Conservation (phyloP, 2,113 vertebrate genomes). For the Cryptotis parvus region DNA sequence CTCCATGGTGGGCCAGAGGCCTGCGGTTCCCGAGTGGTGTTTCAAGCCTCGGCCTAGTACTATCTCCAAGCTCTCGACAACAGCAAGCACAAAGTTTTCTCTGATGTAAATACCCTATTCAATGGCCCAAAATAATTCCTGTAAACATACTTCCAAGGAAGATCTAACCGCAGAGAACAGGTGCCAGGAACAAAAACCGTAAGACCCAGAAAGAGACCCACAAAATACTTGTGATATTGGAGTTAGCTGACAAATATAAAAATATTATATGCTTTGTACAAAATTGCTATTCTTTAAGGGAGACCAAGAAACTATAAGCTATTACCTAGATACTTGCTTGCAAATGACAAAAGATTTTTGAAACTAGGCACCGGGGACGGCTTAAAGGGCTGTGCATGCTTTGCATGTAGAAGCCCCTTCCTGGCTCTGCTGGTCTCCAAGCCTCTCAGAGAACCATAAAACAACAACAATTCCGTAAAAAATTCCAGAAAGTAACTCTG, state of each 20-base stretch:
- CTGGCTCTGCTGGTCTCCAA: no score
- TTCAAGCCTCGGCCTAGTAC: background rate
- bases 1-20: background rate
- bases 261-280: background rate
- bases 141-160: background rate
- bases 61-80: background rate
- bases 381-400: no score
- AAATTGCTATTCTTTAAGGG: background rate
- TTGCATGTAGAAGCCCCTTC: no score
- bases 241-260: conserved; percentile 4
- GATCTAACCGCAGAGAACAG: background rate
- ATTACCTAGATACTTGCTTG: background rate
- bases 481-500: no score
- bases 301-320: background rate
- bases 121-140: background rate
- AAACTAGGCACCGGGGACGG: background rate
- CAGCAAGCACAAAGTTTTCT: background rate
- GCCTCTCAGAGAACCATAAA: no score
- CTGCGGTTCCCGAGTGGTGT: background rate
- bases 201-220: background rate
- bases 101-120: background rate
- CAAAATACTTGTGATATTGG: background rate
- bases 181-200: background rate
- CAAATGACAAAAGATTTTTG: background rate
- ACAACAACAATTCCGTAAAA: no score